These are phyloP conservation scores for Bombus impatiens DNA, from an alignment of 1,140 invertebrate genomes.

Conservation along the genomic window DNA sequence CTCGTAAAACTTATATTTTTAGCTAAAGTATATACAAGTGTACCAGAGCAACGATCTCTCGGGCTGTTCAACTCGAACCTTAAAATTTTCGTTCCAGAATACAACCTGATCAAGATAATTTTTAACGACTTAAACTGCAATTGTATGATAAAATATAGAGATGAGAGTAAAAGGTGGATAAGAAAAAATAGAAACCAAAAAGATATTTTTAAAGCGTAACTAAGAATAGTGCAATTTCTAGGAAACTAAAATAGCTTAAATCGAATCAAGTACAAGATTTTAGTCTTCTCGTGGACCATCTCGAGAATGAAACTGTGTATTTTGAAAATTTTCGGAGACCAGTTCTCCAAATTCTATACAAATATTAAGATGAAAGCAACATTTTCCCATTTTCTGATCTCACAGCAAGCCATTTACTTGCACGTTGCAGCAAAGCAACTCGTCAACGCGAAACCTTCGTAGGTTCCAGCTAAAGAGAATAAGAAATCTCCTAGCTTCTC, in stretches of 20 bases:
- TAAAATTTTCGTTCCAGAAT: not conserved
- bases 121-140: not conserved
- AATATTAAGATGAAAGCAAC: no score
- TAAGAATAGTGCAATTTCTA: not conserved
- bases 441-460: not conserved
- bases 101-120: not conserved
- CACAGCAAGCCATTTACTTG: no score
- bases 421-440: not conserved
- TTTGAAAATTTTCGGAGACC: not conserved
- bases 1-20: no score
- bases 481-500: not conserved
- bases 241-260: not conserved
- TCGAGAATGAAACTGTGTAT: no score
- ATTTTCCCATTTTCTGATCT: no score
- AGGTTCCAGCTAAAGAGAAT: not conserved
- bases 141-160: not conserved
- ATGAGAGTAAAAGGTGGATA: not conserved
- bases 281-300: rapidly evolving
- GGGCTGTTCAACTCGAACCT: not conserved
- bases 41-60: not conserved
- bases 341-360: not conserved
- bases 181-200: no score
- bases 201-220: not conserved
- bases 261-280: no score
- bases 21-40: no score